Evolutionary conservation across 2,113 vertebrate genomes (phyloP).

Genomic region (Anoplopoma fimbria): DNA sequence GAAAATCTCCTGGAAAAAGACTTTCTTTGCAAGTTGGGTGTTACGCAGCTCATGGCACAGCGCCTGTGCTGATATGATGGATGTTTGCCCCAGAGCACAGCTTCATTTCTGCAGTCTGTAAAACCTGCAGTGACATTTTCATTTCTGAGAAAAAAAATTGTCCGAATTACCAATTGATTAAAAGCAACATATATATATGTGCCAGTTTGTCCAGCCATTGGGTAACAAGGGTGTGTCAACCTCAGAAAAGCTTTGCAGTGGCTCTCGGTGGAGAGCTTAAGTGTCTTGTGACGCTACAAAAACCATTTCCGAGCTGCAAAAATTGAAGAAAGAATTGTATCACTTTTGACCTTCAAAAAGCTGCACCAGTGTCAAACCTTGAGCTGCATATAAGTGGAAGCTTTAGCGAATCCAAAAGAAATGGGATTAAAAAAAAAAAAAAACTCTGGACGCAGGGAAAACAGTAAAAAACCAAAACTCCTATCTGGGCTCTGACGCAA

Average conservation of each 20-base stretch:
- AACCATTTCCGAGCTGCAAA: slow-evolving; percentile 12
- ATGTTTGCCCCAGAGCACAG: neutral
- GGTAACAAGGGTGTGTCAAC: neutral
- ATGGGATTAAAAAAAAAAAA: slow-evolving; percentile 13
- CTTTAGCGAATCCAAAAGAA: slow-evolving; percentile 21
- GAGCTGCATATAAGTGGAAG: neutral
- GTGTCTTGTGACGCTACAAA: slow-evolving; percentile 7
- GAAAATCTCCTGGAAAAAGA: slow-evolving; percentile 49
- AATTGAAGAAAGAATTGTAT: slow-evolving; percentile 14
- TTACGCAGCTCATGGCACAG: slow-evolving; percentile 26
- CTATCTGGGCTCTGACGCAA: slow-evolving; percentile 20
- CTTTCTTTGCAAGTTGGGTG: slow-evolving; percentile 34
- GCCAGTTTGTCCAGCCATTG: neutral
- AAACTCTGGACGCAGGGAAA: slow-evolving; percentile 22
- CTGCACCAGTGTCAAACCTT: neutral
- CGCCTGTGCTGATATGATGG: slow-evolving; percentile 28
- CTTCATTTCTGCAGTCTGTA: slow-evolving; percentile 35
- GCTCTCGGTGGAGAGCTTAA: slow-evolving; percentile 7
- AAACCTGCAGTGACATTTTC: slow-evolving; percentile 15
- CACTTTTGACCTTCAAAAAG: slow-evolving; percentile 45
- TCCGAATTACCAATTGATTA: slow-evolving; percentile 13
- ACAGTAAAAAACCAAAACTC: neutral
- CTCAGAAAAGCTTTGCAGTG: slow-evolving; percentile 8
- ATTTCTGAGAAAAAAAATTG: neutral
- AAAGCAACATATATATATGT: neutral